These are phyloP conservation scores for Nettapus auritus DNA, from an alignment of 2,113 vertebrate genomes.

Conservation along the genomic window DNA sequence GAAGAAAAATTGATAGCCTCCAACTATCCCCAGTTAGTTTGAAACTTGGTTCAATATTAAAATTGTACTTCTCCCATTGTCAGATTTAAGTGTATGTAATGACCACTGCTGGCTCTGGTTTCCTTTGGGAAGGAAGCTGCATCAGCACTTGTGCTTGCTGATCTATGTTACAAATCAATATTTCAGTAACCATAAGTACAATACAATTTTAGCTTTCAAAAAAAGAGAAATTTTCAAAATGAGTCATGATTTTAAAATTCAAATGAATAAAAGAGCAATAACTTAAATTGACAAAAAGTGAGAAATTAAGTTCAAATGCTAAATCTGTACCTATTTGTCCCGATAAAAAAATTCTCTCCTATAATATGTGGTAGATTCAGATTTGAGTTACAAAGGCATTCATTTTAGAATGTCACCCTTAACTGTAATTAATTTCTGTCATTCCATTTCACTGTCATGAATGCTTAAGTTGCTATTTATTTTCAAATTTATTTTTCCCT, in stretches of 20 bases:
- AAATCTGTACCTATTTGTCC: neutral
- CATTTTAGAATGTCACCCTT: neutral
- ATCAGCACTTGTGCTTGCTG: neutral
- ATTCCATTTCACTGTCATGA: neutral
- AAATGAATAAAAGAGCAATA: neutral
- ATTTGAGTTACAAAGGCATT: neutral
- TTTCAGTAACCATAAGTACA: neutral
- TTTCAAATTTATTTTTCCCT: neutral
- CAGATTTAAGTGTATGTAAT: neutral
- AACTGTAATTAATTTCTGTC: conserved; percentile 8
- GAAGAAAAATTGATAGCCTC: neutral
- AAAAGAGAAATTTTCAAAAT: conserved; percentile 2
- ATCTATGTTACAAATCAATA: neutral
- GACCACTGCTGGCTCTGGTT: neutral
- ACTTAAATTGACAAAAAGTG: conserved; percentile 5
- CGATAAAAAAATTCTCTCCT: neutral
- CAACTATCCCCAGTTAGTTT: neutral
- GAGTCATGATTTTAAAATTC: neutral
- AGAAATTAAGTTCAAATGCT: neutral
- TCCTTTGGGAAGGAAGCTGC: conserved; percentile 11
- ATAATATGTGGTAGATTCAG: neutral
- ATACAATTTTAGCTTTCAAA: neutral
- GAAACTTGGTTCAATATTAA: neutral
- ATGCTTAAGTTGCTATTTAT: conserved; percentile 7
- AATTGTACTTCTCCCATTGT: neutral